phyloP scores from a whole-genome alignment of 2,888 invertebrate genomes.

The Leucophenga montana region DNA sequence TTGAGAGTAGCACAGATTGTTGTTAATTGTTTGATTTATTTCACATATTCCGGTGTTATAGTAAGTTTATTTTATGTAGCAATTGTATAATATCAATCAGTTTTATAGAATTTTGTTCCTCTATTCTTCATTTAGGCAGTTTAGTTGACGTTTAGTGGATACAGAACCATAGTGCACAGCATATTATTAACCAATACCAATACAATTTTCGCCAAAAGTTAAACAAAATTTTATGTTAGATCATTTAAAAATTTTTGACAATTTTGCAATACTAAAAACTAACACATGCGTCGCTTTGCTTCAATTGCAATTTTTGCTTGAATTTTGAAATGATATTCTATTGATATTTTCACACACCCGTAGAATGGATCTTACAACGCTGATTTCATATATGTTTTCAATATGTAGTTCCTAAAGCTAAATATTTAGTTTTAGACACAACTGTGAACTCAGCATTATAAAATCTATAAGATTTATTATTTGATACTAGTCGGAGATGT shows the following conservation, averaged over 20 bases:
- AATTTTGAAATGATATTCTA: not conserved
- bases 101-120: not conserved
- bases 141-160: slow-evolving; percentile 23
- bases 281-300: slow-evolving; percentile 8
- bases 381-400: too few relatives aligned
- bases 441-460: too few relatives aligned
- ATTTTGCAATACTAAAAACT: slow-evolving; percentile 3
- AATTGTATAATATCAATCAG: not conserved
- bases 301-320: not conserved
- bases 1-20: slow-evolving; percentile 2
- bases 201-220: not conserved
- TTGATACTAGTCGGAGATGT: too few relatives aligned
- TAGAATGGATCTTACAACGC: too few relatives aligned
- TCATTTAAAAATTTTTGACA: not conserved
- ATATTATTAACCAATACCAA: not conserved
- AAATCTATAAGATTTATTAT: too few relatives aligned
- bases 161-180: not conserved
- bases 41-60: slow-evolving; percentile 22
- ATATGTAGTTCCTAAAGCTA: too few relatives aligned
- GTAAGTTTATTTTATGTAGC: slow-evolving; percentile 1
- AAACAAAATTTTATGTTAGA: too few relatives aligned
- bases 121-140: not conserved
- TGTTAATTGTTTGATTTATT: slow-evolving; percentile 10
- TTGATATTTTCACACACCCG: too few relatives aligned
- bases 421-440: too few relatives aligned